Percentiles rank a stretch among this genome's conserved stretches.
Evolutionary conservation across 2,113 vertebrate genomes (phyloP).

Genomic region (Thalassarche chlororhynchos): DNA sequence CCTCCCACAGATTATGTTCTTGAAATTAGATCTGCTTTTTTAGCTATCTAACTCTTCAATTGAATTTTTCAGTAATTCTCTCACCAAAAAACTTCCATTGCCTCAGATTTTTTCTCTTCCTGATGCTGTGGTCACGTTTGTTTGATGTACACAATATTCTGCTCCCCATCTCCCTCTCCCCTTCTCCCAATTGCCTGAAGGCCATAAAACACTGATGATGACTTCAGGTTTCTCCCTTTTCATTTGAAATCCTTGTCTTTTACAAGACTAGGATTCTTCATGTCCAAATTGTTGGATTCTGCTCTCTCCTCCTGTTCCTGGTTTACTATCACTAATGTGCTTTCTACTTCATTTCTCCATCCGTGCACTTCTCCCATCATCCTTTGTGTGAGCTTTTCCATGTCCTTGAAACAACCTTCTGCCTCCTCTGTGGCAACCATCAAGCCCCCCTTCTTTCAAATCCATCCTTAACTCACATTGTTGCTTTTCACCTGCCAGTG

Average conservation of each 20-base stretch:
- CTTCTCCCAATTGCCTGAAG: neutral
- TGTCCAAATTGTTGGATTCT: neutral
- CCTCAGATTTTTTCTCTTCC: neutral
- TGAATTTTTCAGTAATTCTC: neutral
- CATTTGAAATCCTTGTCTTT: neutral
- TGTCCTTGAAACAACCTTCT: neutral
- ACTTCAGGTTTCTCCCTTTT: neutral
- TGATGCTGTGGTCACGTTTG: neutral
- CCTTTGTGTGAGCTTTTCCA: neutral
- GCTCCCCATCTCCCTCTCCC: neutral
- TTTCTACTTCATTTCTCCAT: neutral
- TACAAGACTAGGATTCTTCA: neutral
- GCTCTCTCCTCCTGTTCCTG: neutral
- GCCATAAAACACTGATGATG: neutral
- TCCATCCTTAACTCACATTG: neutral
- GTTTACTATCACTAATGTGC: neutral
- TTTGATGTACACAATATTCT: neutral
- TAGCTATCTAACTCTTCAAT: neutral
- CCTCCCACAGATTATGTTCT: neutral
- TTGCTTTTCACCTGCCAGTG: neutral
- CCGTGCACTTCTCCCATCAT: neutral
- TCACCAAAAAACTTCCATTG: neutral
- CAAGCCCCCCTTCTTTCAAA: neutral
- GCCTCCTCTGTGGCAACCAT: neutral
- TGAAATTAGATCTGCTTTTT: neutral